These are phyloP conservation scores for Scaptomyza cyrtandrae DNA, from an alignment of 2,888 invertebrate species.

Conservation along the genomic window DNA sequence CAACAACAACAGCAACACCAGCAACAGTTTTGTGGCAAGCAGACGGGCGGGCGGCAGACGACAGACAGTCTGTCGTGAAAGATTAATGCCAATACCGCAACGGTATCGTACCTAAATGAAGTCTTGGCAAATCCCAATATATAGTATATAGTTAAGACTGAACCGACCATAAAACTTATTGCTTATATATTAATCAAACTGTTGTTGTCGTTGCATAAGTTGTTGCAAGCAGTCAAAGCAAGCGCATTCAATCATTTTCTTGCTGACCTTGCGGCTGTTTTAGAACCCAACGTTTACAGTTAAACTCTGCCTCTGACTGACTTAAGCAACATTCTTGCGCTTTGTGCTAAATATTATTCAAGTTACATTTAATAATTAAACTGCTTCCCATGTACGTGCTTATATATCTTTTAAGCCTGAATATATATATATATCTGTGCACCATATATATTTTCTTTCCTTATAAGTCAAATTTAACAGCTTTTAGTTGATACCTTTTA, in stretches of 20 bases:
- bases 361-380: no score
- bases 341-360: no score
- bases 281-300: slow-evolving; percentile 20
- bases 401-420: no score
- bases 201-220: slow-evolving; percentile 31
- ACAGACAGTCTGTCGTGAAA: slow-evolving; percentile 9
- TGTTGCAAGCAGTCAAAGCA: slow-evolving; percentile 35
- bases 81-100: slow-evolving; percentile 46
- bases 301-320: not conserved
- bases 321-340: not conserved
- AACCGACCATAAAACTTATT: slow-evolving; percentile 53
- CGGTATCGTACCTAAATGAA: slow-evolving; percentile 34
- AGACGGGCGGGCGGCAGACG: not conserved
- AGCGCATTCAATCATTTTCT: slow-evolving; percentile 20
- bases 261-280: slow-evolving; percentile 39
- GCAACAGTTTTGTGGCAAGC: slow-evolving; percentile 28
- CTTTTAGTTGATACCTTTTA: no score
- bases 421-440: no score
- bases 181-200: slow-evolving; percentile 69
- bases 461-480: no score
- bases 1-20: not conserved
- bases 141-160: slow-evolving; percentile 31
- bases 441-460: no score
- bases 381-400: no score
- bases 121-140: slow-evolving; percentile 32